Base-by-base conservation (phyloP, 2,797 vertebrate species). In the Cryptoblepharus egeriae region DNA sequence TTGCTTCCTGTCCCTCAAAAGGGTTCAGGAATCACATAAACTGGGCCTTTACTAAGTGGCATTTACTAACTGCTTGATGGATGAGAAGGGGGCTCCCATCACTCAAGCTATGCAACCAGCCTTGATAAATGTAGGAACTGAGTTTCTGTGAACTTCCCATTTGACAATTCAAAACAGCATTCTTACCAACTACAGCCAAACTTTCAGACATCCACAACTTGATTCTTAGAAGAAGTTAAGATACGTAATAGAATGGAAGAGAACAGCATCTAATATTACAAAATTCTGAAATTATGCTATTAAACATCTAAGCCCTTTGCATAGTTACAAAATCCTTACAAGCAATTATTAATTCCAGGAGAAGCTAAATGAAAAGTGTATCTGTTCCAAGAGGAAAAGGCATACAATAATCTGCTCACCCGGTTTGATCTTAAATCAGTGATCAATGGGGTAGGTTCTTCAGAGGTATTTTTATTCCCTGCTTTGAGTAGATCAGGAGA, bases 401-500 rank as follows among this genome's bases (percentile, higher is more conserved):
- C 0, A 0, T 1, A 70, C 79, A 80, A 85, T 1, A 16, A 81
- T 86, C 85, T 80, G 84, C 97, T 96, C 92, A 98, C 98, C 97
- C 96, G 96, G 92, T 97, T 97, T 82, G 94, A 91, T 93, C 95
- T 96, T 87, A 96, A 91, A 93, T 96, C 97, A 88, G 92, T 96
- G 90, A 94, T 90, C 91, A 95, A 92, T 81, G 94, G 87, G 87
- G 90, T 76, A 87, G 95, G 86, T 88, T 97, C 95, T 91, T 97
- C 96, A 83, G 94, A 94, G 93, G 93, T 93, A 96, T 94, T 96
- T 96, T 96, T 97, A 93, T 92, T 96, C 92, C 95, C 94, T 90
- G 95, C 93, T 93, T 96, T 97, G 88, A 97, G 97, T 90, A 97
- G 94, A 83, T 98, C 97, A 92, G 97, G 96, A 90, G 97, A 97